Percentiles rank a stretch among this genome's conserved stretches.
Evolutionary conservation across 2,113 vertebrate species (phyloP).

Genomic region (Scatophagus argus): DNA sequence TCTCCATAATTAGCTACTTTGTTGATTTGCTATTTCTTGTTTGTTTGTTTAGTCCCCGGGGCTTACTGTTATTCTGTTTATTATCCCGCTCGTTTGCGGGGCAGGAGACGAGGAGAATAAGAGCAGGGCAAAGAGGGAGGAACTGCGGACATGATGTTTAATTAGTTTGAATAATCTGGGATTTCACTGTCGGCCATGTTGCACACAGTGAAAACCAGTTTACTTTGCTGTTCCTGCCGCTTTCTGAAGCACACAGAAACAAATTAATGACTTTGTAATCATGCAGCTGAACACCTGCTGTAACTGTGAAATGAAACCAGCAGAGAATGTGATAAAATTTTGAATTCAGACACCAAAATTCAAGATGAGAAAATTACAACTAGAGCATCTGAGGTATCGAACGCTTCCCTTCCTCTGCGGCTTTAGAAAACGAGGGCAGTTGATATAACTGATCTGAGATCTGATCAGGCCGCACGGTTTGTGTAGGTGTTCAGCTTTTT

Average conservation of each 20-base stretch:
- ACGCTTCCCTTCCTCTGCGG: too few relatives aligned
- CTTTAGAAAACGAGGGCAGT: too few relatives aligned
- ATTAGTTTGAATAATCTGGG: conserved; percentile 12
- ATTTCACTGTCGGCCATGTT: background rate
- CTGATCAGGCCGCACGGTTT: too few relatives aligned
- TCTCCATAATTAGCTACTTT: conserved; percentile 67
- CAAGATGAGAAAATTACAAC: too few relatives aligned
- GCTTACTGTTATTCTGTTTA: conserved; percentile 40
- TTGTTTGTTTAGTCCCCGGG: conserved; percentile 55
- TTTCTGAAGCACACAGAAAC: background rate
- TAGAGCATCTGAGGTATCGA: too few relatives aligned
- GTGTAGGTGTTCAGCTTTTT: too few relatives aligned
- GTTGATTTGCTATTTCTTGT: conserved; percentile 61
- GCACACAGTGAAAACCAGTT: background rate
- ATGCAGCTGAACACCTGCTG: too few relatives aligned
- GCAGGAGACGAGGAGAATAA: background rate
- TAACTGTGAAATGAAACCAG: too few relatives aligned
- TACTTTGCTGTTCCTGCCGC: background rate
- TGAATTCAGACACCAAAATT: too few relatives aligned
- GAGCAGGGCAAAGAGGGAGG: conserved; percentile 3
- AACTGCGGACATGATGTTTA: conserved; percentile 38
- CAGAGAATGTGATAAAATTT: too few relatives aligned
- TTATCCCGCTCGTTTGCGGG: background rate
- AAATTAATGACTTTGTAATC: too few relatives aligned
- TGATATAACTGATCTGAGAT: too few relatives aligned